phyloP scores from a whole-genome alignment of 1,140 invertebrate genomes.

The Octopus sinensis region DNA sequence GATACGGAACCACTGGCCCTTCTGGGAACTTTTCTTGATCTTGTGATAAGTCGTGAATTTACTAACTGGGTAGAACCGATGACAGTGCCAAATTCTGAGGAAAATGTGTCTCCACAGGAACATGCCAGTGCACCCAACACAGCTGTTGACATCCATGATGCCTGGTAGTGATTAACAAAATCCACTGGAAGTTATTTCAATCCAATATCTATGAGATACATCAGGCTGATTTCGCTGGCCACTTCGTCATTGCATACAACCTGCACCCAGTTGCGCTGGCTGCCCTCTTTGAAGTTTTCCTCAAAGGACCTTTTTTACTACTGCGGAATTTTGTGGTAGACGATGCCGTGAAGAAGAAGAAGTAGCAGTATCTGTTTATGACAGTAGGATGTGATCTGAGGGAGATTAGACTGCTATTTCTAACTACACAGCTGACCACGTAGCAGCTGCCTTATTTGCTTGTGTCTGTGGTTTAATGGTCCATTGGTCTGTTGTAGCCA shows the following conservation, averaged over 20 bases:
- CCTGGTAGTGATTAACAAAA: slow-evolving; percentile 72
- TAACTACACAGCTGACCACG: too few relatives aligned
- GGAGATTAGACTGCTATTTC: too few relatives aligned
- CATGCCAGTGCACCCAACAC: slow-evolving; percentile 78
- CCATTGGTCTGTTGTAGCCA: too few relatives aligned
- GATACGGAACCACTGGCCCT: slow-evolving; percentile 84
- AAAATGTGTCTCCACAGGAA: slow-evolving; percentile 87
- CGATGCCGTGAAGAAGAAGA: slow-evolving; percentile 79
- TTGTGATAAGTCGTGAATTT: slow-evolving; percentile 77
- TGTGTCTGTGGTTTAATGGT: too few relatives aligned
- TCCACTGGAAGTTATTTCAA: slow-evolving; percentile 76
- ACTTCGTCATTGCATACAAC: slow-evolving; percentile 87
- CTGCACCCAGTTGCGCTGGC: slow-evolving; percentile 86
- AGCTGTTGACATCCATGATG: slow-evolving; percentile 75
- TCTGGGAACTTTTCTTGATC: slow-evolving; percentile 66
- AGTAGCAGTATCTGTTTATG: too few relatives aligned
- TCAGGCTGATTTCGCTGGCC: slow-evolving; percentile 72
- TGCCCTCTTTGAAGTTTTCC: slow-evolving; percentile 78
- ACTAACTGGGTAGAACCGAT: slow-evolving; percentile 66
- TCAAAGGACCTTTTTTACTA: slow-evolving; percentile 73
- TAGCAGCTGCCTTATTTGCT: too few relatives aligned
- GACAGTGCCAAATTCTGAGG: slow-evolving; percentile 83
- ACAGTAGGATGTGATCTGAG: too few relatives aligned
- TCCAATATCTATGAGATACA: slow-evolving; percentile 77
- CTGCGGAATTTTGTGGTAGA: slow-evolving; percentile 77